Conservation (phyloP, 1,140 invertebrate species). For the Chionoecetes opilio region DNA sequence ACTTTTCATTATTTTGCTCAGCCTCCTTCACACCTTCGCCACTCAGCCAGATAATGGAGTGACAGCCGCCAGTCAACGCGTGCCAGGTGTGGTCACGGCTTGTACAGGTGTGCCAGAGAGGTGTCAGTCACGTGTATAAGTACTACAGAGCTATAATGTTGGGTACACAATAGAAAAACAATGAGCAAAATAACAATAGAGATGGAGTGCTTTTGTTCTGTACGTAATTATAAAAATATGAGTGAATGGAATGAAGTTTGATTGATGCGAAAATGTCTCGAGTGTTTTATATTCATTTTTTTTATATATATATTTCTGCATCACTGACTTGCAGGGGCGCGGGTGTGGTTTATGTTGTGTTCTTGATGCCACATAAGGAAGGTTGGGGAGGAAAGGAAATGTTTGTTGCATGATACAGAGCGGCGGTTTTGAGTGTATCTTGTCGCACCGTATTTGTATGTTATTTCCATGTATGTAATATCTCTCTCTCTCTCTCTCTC, state of each 20-base stretch:
- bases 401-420: not conserved
- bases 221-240: not conserved
- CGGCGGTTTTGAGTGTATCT: not conserved
- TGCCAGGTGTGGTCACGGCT: not conserved
- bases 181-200: not conserved
- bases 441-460: not conserved
- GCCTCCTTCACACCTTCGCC: not conserved
- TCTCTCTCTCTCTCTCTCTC: not conserved
- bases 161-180: not conserved
- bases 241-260: not conserved
- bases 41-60: not conserved
- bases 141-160: not conserved
- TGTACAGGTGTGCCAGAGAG: not conserved
- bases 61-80: not conserved
- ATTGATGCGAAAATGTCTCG: not conserved
- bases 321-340: too few relatives aligned
- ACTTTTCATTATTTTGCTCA: too few relatives aligned
- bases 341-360: not conserved
- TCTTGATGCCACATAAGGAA: not conserved
- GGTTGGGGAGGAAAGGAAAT: not conserved
- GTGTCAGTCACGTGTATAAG: not conserved
- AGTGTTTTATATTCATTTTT: not conserved
- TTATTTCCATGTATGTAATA: not conserved
- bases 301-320: not conserved
- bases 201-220: not conserved